Conservation (phyloP, 2,113 vertebrate genomes). For the Xyrauchen texanus region DNA sequence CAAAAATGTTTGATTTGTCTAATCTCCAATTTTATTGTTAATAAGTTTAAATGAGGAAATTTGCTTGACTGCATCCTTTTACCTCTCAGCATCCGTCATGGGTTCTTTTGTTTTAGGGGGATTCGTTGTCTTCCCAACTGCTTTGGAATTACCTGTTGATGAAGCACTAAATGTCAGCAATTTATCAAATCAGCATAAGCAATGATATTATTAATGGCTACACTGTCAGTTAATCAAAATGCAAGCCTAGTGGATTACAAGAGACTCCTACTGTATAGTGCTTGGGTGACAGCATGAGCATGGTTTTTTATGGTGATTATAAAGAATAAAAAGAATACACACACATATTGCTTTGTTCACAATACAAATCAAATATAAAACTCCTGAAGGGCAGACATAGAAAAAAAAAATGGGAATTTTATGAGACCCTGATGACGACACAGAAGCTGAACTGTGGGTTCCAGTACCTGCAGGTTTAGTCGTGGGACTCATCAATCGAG, state of each 20-base stretch:
- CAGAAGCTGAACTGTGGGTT: not conserved
- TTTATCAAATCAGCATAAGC: slow-evolving; percentile 40
- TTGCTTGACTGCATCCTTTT: slow-evolving; percentile 39
- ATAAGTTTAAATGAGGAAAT: not conserved
- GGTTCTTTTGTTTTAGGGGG: slow-evolving; percentile 33
- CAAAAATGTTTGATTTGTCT: not conserved
- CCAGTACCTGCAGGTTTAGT: slow-evolving; percentile 29
- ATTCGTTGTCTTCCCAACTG: slow-evolving; percentile 31
- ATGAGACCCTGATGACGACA: not conserved
- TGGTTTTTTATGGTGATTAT: not conserved
- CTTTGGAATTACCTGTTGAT: slow-evolving; percentile 57
- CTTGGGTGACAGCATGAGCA: not conserved
- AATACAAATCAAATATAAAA: not conserved
- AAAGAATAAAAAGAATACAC: not conserved
- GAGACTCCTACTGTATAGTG: not conserved
- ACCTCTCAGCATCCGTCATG: slow-evolving; percentile 60
- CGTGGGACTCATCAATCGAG: slow-evolving; percentile 60
- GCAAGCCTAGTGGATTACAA: not conserved
- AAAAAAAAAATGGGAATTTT: not conserved
- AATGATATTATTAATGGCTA: slow-evolving; percentile 33
- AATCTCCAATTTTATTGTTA: not conserved
- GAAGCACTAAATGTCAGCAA: slow-evolving; percentile 46
- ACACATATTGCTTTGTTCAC: not conserved
- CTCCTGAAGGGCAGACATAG: not conserved
- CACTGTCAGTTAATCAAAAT: not conserved